Evolutionary conservation across 2,113 vertebrate species (phyloP).

Genomic region (Azemiops feae): DNA sequence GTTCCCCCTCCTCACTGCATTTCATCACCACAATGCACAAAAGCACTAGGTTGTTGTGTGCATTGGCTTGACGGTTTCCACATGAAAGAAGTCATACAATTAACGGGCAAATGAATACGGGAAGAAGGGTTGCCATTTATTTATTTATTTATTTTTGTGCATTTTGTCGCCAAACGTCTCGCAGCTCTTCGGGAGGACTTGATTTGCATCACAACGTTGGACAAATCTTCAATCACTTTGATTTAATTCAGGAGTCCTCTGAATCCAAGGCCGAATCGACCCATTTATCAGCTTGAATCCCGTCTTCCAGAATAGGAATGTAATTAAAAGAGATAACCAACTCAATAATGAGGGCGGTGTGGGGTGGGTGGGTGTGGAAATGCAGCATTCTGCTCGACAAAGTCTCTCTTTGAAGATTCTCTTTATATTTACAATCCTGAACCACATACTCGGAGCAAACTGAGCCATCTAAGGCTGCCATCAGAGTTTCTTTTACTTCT

Average conservation of each 20-base stretch:
- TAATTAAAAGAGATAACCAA: not conserved
- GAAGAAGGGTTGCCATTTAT: not conserved
- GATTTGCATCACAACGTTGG: not conserved
- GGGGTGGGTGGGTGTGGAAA: too few species aligned
- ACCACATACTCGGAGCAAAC: not conserved
- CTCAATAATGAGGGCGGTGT: not conserved
- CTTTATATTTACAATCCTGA: not conserved
- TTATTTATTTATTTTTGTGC: too few species aligned
- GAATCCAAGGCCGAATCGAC: not conserved
- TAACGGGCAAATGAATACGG: not conserved
- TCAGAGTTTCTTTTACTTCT: slow-evolving; percentile 22
- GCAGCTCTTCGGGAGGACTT: not conserved
- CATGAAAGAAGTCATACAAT: not conserved
- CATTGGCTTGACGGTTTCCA: not conserved
- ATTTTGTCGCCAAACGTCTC: not conserved
- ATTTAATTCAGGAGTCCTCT: not conserved
- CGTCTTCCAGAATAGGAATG: not conserved
- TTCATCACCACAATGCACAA: not conserved
- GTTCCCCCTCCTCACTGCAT: not conserved
- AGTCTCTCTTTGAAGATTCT: not conserved
- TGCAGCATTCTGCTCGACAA: not conserved
- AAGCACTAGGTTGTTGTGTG: not conserved
- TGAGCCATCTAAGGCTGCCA: slow-evolving; percentile 35
- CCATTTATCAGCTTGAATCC: not conserved
- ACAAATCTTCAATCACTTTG: not conserved